A percentile compares a stretch with the other conserved stretches of the same genome.
Conservation (phyloP, 2,797 vertebrate species). For the Lateolabrax maculatus region DNA sequence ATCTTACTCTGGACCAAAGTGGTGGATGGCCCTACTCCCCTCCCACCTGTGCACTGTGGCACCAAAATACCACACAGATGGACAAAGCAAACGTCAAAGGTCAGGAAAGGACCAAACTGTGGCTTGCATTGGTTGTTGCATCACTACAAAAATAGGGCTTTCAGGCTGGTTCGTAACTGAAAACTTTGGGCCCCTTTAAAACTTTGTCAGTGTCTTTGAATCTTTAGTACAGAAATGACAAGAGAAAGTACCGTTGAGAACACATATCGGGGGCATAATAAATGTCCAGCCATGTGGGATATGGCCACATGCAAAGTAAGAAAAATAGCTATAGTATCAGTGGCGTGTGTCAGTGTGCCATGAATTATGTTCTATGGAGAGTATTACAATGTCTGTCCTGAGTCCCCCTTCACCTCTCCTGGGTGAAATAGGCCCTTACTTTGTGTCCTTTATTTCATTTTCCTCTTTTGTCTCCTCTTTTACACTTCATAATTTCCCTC, state of each 20-base stretch:
- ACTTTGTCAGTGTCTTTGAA: not conserved
- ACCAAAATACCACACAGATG: not conserved
- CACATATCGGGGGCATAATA: not conserved
- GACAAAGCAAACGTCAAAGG: not conserved
- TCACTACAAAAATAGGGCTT: not conserved
- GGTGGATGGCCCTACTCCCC: not conserved
- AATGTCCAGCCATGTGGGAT: not conserved
- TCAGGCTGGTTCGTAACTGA: not conserved
- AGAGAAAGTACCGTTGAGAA: not conserved
- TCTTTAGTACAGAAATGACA: not conserved
- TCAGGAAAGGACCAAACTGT: not conserved
- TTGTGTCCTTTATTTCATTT: not conserved
- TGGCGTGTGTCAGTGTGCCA: not conserved
- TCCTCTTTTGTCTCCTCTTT: not conserved
- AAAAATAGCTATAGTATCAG: not conserved
- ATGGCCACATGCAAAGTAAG: not conserved
- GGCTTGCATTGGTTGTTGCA: not conserved
- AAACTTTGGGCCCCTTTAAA: not conserved
- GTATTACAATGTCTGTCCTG: not conserved
- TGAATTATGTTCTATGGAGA: not conserved
- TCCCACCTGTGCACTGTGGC: not conserved
- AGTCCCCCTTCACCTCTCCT: constrained; percentile 7
- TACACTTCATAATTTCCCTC: constrained; percentile 16
- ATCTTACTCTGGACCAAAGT: not conserved
- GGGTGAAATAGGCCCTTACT: not conserved